phyloP scores from a whole-genome alignment of 37 sponge, comb jelly and placozoan species.

The Haliclona indistincta region DNA sequence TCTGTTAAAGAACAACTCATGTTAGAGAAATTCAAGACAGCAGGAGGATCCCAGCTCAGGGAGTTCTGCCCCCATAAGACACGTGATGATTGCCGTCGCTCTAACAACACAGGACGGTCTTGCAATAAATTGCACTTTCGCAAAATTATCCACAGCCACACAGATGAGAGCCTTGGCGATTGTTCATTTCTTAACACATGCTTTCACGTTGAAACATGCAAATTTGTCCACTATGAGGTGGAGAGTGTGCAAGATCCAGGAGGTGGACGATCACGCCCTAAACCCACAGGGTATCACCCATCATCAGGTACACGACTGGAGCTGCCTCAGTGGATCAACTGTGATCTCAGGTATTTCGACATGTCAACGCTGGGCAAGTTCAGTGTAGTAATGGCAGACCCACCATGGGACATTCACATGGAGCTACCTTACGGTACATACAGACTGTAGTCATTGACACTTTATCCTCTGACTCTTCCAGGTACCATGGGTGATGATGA shows the following conservation, averaged over 20 bases:
- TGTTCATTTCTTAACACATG: slow-evolving; percentile 99
- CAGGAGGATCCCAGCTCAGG: slow-evolving; percentile 76
- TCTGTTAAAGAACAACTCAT: slow-evolving; percentile 74
- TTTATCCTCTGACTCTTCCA: not conserved
- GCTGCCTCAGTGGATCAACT: slow-evolving; percentile 89
- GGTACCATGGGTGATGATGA: slow-evolving; percentile 97
- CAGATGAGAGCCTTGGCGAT: slow-evolving; percentile 91
- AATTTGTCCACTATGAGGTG: slow-evolving; percentile 95
- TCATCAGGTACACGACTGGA: slow-evolving; percentile 38
- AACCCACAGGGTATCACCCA: no score
- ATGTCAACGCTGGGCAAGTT: slow-evolving; percentile 83
- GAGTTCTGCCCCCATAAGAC: slow-evolving; percentile 91
- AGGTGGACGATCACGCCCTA: not conserved
- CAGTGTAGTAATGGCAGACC: slow-evolving; percentile 96
- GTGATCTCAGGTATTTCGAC: slow-evolving; percentile 85
- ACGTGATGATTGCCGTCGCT: slow-evolving; percentile 82
- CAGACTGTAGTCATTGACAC: not conserved
- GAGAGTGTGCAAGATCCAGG: slow-evolving; percentile 55
- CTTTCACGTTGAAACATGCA: slow-evolving; percentile 96
- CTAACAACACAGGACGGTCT: slow-evolving; percentile 47
- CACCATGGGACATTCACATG: slow-evolving; percentile 99
- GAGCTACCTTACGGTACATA: slow-evolving; percentile 91
- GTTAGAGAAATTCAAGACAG: slow-evolving; percentile 79
- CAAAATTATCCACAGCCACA: slow-evolving; percentile 84
- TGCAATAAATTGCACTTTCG: slow-evolving; percentile 92